Base-by-base conservation (phyloP, 2,888 invertebrate species). In the Plagiodera versicolora region DNA sequence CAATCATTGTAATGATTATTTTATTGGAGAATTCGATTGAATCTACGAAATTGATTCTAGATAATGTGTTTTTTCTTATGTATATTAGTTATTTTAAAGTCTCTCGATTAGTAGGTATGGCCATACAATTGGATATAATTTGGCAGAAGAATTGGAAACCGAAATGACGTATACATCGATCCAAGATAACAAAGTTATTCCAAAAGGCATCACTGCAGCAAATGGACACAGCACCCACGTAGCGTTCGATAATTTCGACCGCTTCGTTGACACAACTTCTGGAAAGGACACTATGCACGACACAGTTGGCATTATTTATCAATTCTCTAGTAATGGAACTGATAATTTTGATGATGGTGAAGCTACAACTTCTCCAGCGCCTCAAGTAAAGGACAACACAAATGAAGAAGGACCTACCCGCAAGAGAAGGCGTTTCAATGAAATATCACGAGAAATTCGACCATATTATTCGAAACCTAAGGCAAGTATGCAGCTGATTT, bases 121-220 rank as follows among this genome's bases (percentile, higher is more conserved):
- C 11, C 16, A 44, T 44, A 4, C 44, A n/a, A n/a, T n/a, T 44
- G 5, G 44, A 8, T 44, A 8, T n/a, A 8, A n/a, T 44, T 44
- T 44, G 44, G 11, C 5, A 44, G 73, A 76, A 70, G 75, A 76
- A 68, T 52, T 76, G n/a, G 75, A 73, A 71, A 71, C 71, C 4
- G 70, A 71, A 58, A 58, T 67, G 58, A 69, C 70, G 2, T 70
- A 67, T 47, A 24, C 45, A 11, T 50, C 67, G n/a, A 11, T 55
- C 14, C 24, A 67, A 56, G 54, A 64, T 32, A 60, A 32, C 39
- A 51, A 60, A 14, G 46, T 74, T 20, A 69, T 74, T 67, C 73
- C 74, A 39, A 20, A 60, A 16, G 73, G 71, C n/a, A 72, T 74
- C 50, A 59, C 10, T 49, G 56, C 52, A 66, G 59, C 58, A 49